Evolutionary conservation across 2,888 invertebrate genomes (phyloP).

Genomic region (Asteroscopus sphinx): DNA sequence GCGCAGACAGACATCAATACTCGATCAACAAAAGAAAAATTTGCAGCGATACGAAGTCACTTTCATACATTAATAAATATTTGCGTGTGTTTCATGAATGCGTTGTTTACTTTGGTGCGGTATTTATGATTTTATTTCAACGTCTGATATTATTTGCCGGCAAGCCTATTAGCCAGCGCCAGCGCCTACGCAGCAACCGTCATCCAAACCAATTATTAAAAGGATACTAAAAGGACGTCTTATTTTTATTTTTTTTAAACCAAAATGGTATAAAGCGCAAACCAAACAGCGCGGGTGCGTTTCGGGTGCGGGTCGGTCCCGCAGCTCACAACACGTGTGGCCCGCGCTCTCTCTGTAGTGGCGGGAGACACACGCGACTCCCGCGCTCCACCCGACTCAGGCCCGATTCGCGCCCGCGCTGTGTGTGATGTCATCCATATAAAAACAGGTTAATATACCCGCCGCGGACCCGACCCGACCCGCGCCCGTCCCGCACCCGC

Average conservation of each 20-base stretch:
- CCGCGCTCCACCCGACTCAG: too few species aligned
- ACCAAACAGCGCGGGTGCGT: too few species aligned
- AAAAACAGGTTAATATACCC: too few species aligned
- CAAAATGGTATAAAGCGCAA: constrained; percentile 5
- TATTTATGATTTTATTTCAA: constrained; percentile 8
- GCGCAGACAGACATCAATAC: constrained; percentile 3
- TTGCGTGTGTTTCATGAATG: constrained; percentile 12
- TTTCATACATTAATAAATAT: constrained; percentile 33
- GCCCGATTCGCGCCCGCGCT: too few species aligned
- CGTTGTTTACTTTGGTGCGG: constrained; percentile 22
- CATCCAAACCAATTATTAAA: neutral
- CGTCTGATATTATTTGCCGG: constrained; percentile 3
- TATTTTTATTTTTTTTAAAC: constrained; percentile 26
- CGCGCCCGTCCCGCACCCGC: too few species aligned
- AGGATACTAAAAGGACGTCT: too few species aligned
- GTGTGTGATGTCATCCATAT: too few species aligned
- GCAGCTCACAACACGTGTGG: too few species aligned
- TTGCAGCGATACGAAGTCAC: constrained; percentile 9
- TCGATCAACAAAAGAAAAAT: constrained; percentile 26
- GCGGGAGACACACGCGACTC: too few species aligned
- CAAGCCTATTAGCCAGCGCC: neutral
- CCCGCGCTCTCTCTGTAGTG: too few species aligned
- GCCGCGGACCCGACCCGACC: too few species aligned
- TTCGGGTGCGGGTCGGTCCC: too few species aligned
- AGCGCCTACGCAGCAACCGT: neutral